Conservation (phyloP, 1,140 invertebrate species). For the Sitobion miscanthi region DNA sequence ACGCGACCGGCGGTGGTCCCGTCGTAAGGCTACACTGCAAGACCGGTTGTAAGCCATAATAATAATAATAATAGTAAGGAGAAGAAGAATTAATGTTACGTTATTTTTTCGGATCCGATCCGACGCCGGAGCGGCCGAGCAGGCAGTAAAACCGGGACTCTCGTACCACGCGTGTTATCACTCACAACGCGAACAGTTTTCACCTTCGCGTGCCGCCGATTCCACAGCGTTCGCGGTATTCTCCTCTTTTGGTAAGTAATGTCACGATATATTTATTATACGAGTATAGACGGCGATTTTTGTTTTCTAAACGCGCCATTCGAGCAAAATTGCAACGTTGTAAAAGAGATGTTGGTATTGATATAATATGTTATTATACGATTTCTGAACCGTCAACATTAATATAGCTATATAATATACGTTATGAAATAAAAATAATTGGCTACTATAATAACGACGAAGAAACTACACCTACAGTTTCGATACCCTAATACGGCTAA, state of each 20-base stretch:
- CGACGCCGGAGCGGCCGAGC: not conserved
- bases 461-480: not conserved
- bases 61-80: not conserved
- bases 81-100: not conserved
- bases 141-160: not conserved
- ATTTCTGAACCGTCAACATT: not conserved
- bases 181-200: not conserved
- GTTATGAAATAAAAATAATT: not conserved
- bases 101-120: not conserved
- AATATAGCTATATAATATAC: not conserved
- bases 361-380: too few species aligned
- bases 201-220: not conserved
- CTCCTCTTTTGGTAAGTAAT: not conserved
- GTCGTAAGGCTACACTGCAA: constrained; percentile 18
- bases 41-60: not conserved
- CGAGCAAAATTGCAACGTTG: not conserved
- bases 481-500: not conserved
- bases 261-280: not conserved
- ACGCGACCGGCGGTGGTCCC: not conserved
- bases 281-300: not conserved
- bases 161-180: not conserved
- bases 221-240: not conserved
- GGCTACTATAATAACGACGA: not conserved
- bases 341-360: not conserved
- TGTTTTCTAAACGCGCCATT: not conserved